Evolutionary conservation across 2,113 vertebrate species (phyloP), one percentile per base, ranked within the genome.

Genomic region (Salvator merianae): DNA sequence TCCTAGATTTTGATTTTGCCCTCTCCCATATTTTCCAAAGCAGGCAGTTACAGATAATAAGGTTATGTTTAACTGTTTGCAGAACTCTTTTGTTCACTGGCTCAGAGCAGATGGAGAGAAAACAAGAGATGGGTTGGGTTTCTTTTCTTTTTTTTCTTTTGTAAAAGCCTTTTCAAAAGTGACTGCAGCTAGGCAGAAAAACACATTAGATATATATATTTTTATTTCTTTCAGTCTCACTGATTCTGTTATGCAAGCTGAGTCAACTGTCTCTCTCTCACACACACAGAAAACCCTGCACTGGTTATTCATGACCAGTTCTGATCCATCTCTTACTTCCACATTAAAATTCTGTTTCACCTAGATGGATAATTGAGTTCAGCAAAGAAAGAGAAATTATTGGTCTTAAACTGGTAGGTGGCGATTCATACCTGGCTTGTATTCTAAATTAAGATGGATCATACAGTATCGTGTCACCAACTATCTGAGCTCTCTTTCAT

Each of bases 161-260:
- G 2, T 18, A 59, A 90, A 76, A 84, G 18, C 32, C 75, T 86
- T 92, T 88, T 68, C 69, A 94, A 81, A 91, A 90, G 86, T 77
- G 78, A 78, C 62, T 38, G 72, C 89, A 89, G 87, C 83, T 92
- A 83, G 84, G 62, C 85, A 6, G 2, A 34, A 84, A 84, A 66
- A 85, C 24, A 77, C 86, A 89, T 78, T 53, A 82, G 86, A 90
- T 7, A 84, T 75, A 80, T 84, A 87, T 91, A 77, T 89, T 76
- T 87, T 92, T 91, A 89, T 88, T 88, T 82, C 84, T 63, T 34
- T 55, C 84, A 91, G 74, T 90, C 88, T 88, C 85, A 82, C 73
- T 86, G 84, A 5, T 76, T 88, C 84, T 84, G 86, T 87, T 89
- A 89, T 88, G 66, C 65, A 62, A 74, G 63, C 86, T 87, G 50